Evolutionary conservation across 2,888 invertebrate species (phyloP).

Genomic region (Mimas tiliae): DNA sequence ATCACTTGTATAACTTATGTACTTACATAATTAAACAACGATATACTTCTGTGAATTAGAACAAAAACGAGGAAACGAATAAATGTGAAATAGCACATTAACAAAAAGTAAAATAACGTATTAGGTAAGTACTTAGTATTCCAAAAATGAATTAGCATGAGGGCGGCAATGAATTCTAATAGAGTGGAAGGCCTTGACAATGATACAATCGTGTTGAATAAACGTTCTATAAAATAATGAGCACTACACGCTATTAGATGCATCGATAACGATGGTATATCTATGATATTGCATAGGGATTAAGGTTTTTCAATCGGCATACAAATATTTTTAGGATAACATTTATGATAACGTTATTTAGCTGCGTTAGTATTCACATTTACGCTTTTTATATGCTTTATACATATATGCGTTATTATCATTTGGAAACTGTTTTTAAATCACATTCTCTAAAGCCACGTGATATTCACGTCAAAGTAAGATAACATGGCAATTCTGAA

Average conservation of each 20-base stretch:
- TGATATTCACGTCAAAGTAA: slow-evolving; percentile 2
- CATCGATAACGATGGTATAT: slow-evolving; percentile 10
- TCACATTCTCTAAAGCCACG: neutral
- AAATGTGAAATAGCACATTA: slow-evolving; percentile 48
- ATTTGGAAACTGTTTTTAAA: neutral
- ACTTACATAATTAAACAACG: too few species aligned
- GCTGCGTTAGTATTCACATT: too few species aligned
- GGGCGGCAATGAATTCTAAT: slow-evolving; percentile 76
- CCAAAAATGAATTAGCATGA: slow-evolving; percentile 67
- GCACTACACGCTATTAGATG: slow-evolving; percentile 8
- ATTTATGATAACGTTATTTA: too few species aligned
- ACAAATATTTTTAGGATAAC: too few species aligned
- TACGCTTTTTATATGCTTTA: too few species aligned
- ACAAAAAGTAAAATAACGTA: slow-evolving; percentile 61
- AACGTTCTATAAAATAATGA: slow-evolving; percentile 58
- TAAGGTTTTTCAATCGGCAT: neutral
- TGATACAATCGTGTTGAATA: slow-evolving; percentile 69
- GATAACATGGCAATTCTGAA: slow-evolving; percentile 9
- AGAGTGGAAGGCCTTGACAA: slow-evolving; percentile 76
- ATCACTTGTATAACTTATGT: neutral
- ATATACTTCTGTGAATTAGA: slow-evolving; percentile 30
- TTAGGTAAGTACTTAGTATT: too few species aligned
- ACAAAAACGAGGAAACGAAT: slow-evolving; percentile 49
- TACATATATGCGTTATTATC: too few species aligned
- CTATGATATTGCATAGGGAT: neutral